Base-by-base conservation (phyloP, 53 echinoderm and acorn worm genomes). In the Echinometra lucunter region DNA sequence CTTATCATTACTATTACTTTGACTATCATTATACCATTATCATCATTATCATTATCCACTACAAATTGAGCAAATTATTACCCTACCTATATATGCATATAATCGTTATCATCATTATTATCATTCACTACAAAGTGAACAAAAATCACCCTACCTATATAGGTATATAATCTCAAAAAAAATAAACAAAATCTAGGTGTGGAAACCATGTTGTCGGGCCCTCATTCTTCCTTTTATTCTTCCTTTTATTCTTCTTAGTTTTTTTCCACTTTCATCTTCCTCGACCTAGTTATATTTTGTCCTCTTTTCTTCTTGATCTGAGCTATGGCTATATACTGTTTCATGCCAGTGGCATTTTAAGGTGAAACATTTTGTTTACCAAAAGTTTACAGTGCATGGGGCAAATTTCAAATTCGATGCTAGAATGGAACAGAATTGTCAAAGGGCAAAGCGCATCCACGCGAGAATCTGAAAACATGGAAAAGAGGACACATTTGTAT, bases 341-440 rank as follows among this genome's bases (percentile, higher is more conserved):
- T 78, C 38, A 42, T 42, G 78, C 38, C 38, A 78, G 21, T 23
- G 42, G 38, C 78, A 42, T 23, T 21, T 78, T 19, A 78, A 42
- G 42, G 78, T 78, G 78, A 78, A 78, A 35, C 42, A 78, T 38
- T 78, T 78, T 78, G 78, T 78, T 78, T 42, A 40, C 78, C 19
- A 42, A 78, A 38, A 42, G 19, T 42, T 6, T 19, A 78, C 78
- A 42, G 19, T 40, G 40, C 38, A 11, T 30, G 35, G 42, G 78
- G 23, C 35, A 78, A 18, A 40, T 40, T 42, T 78, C 4, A 63
- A 78, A 38, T 78, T 78, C 38, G 3, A 19, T 78, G 6, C 38
- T 42, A 6, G 42, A 78, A 38, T 3, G 21, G 0, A 78, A 38
- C 38, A 35, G 38, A 78, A 78, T 11, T 7, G 18, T 21, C 17